Base-by-base conservation (phyloP, 2,888 invertebrate species). In the Lepidochrysops patricia region DNA sequence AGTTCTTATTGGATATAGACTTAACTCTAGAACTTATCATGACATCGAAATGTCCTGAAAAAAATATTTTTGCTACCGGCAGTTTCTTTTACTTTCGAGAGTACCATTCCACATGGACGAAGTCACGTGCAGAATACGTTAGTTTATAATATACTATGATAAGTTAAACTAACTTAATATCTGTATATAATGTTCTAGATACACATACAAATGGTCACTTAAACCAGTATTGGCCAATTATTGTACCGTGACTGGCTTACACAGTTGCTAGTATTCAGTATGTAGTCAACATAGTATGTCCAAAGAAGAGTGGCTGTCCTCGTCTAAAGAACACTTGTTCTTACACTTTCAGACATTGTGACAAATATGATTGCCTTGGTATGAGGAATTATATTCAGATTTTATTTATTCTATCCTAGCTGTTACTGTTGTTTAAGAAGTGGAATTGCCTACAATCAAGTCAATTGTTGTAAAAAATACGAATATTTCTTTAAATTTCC, bases 291-390 rank as follows among this genome's bases (percentile, higher is more conserved):
- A 43, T 43, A 9, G 19, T 43, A 43, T 9, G 19, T 43, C 15
- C 50, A 80, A 78, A 81, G 80, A 82, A 72, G 80, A 80, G 78
- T 73, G 66, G 83, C 26, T 67, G 82, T 79, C 83, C 83, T 83
- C 76, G 80, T 56, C 25, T 63, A 82, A 82, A 83, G 77, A 79
- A 67, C 84, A 83, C 80, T 84, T 77, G 83, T 65, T 68, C 60
- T 62, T 43, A 26, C 6, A 50, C 50, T 26, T 50, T 50, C 27
- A 26, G 25, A 50, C 50, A 27, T 50, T 26, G 27, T 43, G 29
- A 29, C 7, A n/a, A n/a, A 19, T 19, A 43, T 1, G 15, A n/a
- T 12, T 34, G 19, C 43, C 43, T 43, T 19, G 43, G 19, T 43
- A 15, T 7, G n/a, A n/a, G n/a, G n/a, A n/a, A n/a, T n/a, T n/a